Base-by-base conservation (phyloP, 92 coral and sea anemone genomes). In the Hydrozoanthus gracilis region DNA sequence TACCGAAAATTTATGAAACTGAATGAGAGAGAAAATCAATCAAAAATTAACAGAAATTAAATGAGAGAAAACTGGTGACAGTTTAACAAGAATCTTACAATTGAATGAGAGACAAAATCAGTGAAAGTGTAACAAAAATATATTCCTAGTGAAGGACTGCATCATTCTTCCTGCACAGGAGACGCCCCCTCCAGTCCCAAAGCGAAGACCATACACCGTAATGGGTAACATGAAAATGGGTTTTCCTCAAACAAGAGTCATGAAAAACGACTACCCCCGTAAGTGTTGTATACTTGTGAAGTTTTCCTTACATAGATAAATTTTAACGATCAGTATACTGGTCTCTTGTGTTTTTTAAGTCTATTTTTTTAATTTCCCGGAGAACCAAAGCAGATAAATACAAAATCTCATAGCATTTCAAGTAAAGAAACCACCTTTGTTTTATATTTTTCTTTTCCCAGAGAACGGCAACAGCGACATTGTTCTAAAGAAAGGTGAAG, bases 181-280 rank as follows among this genome's bases (percentile, higher is more conserved):
- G 17, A 92, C 96, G 6, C 99, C 99, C 4, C 99, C 99, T 1
- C 98, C 98, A 8, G 77, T 96, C 18, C 99, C 99, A 3, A 96
- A 92, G 68, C 94, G 99, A 44, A 88, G 99, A 45, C 95, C 95
- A 10, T 96, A 96, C 73, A 96, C 99, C 18, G 96, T 96, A 64
- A 91, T 92, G 91, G 98, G 98, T n/a, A 95, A 96, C 88, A 95
- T 93, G 91, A 96, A 96, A 92, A 96, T 96, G 94, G 98, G 95
- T 64, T 96, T 96, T 90, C 99, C 99, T 62, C 99, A 96, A 78
- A 93, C 90, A 12, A 93, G 99, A 67, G 79, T 96, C 73, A 96
- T 96, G 99, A 96, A 93, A 67, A 78, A 90, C 54, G 96, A 95
- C 86, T 91, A 83, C 47, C 93, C 92, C 88, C 98, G 99, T 95